A percentile compares a stretch with the other conserved stretches of the same genome.
Conservation (phyloP, 2,797 vertebrate genomes). For the Mormyrops attenuatus region DNA sequence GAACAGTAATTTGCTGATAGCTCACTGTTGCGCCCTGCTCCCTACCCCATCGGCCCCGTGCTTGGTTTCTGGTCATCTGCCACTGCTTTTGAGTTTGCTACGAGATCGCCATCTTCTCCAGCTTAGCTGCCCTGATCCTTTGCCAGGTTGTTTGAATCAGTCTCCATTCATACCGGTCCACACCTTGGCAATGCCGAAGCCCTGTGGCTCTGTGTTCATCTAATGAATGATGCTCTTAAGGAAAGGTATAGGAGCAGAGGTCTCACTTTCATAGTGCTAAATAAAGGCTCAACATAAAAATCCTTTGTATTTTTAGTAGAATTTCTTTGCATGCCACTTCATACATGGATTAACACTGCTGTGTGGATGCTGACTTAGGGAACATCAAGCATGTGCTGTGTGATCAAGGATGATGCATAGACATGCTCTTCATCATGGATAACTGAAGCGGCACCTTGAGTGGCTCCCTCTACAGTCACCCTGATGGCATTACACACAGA, state of each 20-base stretch:
- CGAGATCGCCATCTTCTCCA: background rate
- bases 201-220: background rate
- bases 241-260: background rate
- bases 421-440: background rate
- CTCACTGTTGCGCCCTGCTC: background rate
- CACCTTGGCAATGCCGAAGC: background rate
- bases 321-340: background rate
- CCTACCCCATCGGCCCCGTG: background rate
- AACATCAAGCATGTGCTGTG: background rate
- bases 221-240: background rate
- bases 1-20: background rate
- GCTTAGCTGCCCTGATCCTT: background rate
- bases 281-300: background rate
- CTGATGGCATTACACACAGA: background rate
- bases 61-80: background rate
- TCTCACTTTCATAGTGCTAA: background rate
- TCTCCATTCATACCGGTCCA: background rate
- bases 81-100: background rate
- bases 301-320: background rate
- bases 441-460: background rate
- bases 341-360: background rate
- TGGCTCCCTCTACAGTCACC: background rate
- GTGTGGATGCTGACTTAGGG: background rate
- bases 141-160: background rate
- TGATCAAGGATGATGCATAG: background rate